Base-by-base conservation (phyloP, 2,797 vertebrate species). In the Spinibarbus caldwelli region DNA sequence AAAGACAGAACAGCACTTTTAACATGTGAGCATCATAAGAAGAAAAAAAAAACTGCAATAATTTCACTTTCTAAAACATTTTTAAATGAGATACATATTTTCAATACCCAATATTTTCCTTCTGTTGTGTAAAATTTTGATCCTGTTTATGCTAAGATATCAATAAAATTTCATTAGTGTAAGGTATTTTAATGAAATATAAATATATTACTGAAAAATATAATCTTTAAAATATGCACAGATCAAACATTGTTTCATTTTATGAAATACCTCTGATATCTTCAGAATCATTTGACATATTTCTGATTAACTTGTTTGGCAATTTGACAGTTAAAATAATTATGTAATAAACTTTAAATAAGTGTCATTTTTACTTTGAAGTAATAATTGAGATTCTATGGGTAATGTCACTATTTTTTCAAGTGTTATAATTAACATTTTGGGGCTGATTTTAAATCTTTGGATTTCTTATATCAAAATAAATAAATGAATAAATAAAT, bases 1-100 rank as follows among this genome's bases (percentile, higher is more conserved):
- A 62, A 64, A 83, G n/a, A 86, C 41, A 86, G 21, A 78, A 41
- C 19, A 9, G 26, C 59, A 45, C 19, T 31, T 67, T 31, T 29
- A 34, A 54, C 15, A 23, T 8, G 36, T 34, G 26, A 38, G 47
- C 47, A 34, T 54, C n/a, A 62, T 17, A 43, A 45, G 38, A 41
- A 54, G 2, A 29, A 0, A 72, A 26, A n/a, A n/a, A 45, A 75
- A 14, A 54, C 5, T 41, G 38, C n/a, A 41, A 43, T 72, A 6
- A 26, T 72, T 43, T 45, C 38, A 29, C 23, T 45, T 36, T 36
- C 31, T 10, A 19, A 36, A 19, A 23, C 19, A 64, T n/a, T 41
- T 41, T 41, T 41, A 41, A 41, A 41, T 10, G 2, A 38, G 19
- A 54, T 36, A 2, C 1, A 23, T 6, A 34, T 47, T 73, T 19